Conservation (phyloP, 2,888 invertebrate genomes). For the Caenorhabditis angaria region DNA sequence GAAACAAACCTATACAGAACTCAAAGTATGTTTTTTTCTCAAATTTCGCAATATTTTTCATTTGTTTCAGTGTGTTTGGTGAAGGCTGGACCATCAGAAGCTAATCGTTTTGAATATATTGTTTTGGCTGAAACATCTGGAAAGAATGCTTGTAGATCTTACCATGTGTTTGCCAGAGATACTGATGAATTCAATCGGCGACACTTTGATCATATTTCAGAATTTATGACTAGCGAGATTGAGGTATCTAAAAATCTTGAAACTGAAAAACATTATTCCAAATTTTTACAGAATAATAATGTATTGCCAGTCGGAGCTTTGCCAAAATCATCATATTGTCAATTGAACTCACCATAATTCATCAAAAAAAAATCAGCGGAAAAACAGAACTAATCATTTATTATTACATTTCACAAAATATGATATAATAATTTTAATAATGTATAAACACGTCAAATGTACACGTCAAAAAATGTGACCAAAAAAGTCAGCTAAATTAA, state of each 20-base stretch:
- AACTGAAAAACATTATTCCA: neutral
- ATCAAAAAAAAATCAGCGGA: constrained; percentile 14
- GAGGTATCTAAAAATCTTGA: neutral
- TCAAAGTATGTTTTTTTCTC: constrained; percentile 38
- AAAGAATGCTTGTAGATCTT: constrained; percentile 54
- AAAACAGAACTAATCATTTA: constrained; percentile 9
- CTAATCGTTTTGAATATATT: constrained; percentile 59
- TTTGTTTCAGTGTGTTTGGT: constrained; percentile 60
- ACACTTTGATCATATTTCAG: constrained; percentile 64
- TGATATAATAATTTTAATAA: constrained; percentile 14
- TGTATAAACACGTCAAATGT: constrained; percentile 39
- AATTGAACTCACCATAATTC: constrained; percentile 42
- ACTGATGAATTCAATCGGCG: constrained; percentile 62
- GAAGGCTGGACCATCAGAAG: constrained; percentile 61
- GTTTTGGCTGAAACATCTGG: constrained; percentile 62
- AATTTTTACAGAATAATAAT: constrained; percentile 35
- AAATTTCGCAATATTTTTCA: neutral
- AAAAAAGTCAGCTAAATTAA: constrained; percentile 26
- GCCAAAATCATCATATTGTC: constrained; percentile 53
- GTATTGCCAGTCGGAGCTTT: constrained; percentile 54
- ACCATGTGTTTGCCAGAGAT: constrained; percentile 63
- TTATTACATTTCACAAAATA: constrained; percentile 10
- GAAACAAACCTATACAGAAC: constrained; percentile 56
- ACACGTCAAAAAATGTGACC: constrained; percentile 44
- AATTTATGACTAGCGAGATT: constrained; percentile 57